Evolutionary conservation across 2,113 vertebrate genomes (phyloP).

Genomic region (Porphyrio hochstetteri): DNA sequence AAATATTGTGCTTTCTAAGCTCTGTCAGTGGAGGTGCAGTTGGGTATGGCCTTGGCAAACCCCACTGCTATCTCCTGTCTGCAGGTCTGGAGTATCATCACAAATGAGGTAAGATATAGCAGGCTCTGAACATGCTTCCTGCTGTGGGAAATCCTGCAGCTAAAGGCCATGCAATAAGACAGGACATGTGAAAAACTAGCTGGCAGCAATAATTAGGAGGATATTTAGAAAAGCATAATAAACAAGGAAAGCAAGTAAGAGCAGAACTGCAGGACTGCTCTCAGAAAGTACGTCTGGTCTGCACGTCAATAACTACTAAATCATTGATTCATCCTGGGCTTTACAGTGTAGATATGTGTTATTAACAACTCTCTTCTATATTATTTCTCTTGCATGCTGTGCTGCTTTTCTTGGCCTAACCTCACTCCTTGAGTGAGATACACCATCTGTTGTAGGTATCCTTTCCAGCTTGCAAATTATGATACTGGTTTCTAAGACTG

Average conservation of each 20-base stretch:
- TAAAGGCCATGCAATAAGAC: rapidly evolving
- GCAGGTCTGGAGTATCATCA: neutral
- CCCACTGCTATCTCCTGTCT: neutral
- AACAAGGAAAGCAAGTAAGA: neutral
- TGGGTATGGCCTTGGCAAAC: neutral
- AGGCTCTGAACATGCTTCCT: neutral
- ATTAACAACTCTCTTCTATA: neutral
- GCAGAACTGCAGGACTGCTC: neutral
- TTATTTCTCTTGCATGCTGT: neutral
- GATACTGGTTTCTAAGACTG: neutral
- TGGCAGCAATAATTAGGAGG: neutral
- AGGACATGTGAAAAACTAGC: neutral
- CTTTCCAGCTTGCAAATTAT: neutral
- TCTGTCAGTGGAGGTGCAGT: neutral
- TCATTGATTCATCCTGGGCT: neutral
- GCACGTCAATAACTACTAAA: neutral
- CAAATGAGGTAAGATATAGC: neutral
- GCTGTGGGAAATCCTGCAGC: neutral
- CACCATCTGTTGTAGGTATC: neutral
- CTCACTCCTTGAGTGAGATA: neutral
- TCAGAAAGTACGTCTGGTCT: neutral
- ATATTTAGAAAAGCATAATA: neutral
- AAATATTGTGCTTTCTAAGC: neutral
- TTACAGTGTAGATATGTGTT: neutral
- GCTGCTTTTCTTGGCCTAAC: neutral